Conservation (phyloP, 35 echinoderm and acorn worm species). For the Acanthaster planci region DNA sequence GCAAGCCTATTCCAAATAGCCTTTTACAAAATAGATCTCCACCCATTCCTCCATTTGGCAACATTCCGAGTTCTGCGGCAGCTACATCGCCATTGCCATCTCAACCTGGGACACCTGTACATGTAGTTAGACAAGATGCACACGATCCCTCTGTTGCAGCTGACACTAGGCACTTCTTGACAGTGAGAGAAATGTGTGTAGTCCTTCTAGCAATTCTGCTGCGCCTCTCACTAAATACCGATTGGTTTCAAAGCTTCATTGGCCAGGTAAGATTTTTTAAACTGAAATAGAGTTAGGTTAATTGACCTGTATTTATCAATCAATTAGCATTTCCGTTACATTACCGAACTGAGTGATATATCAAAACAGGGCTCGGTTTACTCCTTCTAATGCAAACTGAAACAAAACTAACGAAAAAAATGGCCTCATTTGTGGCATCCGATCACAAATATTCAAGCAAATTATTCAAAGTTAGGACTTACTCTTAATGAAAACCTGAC, state of each 20-base stretch:
- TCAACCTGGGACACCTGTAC: not conserved
- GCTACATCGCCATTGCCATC: not conserved
- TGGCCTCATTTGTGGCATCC: no score
- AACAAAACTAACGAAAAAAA: no score
- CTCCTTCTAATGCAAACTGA: no score
- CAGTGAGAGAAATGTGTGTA: not conserved
- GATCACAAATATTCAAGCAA: no score
- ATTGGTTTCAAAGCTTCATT: not conserved
- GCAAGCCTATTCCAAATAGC: not conserved
- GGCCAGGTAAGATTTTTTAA: slow-evolving; percentile 12
- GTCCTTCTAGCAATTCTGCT: not conserved
- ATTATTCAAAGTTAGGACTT: no score
- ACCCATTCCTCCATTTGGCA: not conserved
- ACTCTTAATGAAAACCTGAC: no score
- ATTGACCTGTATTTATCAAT: no score
- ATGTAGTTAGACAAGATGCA: not conserved
- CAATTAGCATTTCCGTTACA: no score
- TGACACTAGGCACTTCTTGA: not conserved
- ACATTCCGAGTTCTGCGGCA: not conserved
- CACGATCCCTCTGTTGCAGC: not conserved
- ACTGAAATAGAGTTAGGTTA: no score
- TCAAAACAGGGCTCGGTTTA: no score
- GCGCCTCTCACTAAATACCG: not conserved
- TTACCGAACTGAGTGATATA: no score
- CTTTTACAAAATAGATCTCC: not conserved